phyloP scores from a whole-genome alignment of 2,797 vertebrate species.

The Gephyroberyx darwinii region DNA sequence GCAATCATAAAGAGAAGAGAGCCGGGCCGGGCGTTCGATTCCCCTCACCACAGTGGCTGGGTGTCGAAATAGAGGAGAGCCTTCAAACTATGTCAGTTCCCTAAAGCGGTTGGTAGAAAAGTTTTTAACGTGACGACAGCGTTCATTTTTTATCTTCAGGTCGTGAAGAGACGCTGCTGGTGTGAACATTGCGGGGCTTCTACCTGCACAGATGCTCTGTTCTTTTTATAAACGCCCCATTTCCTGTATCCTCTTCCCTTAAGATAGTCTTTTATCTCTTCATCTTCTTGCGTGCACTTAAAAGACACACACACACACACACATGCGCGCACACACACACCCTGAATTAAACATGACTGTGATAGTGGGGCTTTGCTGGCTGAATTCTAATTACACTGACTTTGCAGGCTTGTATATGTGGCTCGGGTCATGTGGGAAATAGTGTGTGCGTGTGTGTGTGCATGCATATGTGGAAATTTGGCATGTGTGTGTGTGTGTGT shows the following conservation, averaged over 20 bases:
- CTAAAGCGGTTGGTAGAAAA: slow-evolving; percentile 1
- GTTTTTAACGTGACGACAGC: no score
- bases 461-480: slow-evolving; percentile 23
- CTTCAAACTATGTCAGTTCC: no score
- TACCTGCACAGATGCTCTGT: slow-evolving; percentile 27
- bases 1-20: background rate
- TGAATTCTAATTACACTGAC: slow-evolving; percentile 83
- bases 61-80: no score
- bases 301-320: slow-evolving; percentile 39
- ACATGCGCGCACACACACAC: slow-evolving; percentile 52
- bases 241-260: slow-evolving; percentile 25
- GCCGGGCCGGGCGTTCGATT: no score
- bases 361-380: slow-evolving; percentile 74
- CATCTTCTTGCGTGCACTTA: slow-evolving; percentile 46
- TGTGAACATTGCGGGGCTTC: slow-evolving; percentile 20
- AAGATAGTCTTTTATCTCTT: slow-evolving; percentile 18
- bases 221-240: slow-evolving; percentile 52
- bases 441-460: background rate
- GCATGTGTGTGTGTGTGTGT: background rate
- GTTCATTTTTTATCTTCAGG: background rate
- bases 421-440: slow-evolving; percentile 23
- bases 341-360: slow-evolving; percentile 84
- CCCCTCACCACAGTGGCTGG: no score
- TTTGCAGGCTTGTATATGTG: slow-evolving; percentile 63
- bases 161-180: background rate